Base-by-base conservation (phyloP, 1,140 invertebrate genomes). In the Latrodectus geometricus region DNA sequence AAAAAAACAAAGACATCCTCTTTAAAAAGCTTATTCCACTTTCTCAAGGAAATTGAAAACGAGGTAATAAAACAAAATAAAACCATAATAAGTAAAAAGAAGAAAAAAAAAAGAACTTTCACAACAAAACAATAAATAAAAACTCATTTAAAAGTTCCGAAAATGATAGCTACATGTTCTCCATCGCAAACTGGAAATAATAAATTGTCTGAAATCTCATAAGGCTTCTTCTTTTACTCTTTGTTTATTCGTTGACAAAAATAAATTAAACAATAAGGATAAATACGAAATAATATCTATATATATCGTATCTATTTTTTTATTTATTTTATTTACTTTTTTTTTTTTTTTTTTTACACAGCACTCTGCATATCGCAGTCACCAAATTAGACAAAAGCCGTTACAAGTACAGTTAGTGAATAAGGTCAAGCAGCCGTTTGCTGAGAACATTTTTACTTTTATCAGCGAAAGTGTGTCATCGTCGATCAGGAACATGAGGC, bases 381-480 rank as follows among this genome's bases (percentile, higher is more conserved):
- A 73, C 48, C 23, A 73, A 61, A 73, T 73, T 54, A 82, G 69
- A 14, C 52, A 52, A 82, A 80, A 82, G 69, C 69, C 61, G 11
- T n/a, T 20, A 68, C 35, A n/a, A 20, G 52, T n/a, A 69, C 69
- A 15, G 12, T 21, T 35, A 35, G 79, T 61, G 54, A 82, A 82
- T 82, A 82, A 48, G 79, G 79, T 82, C 79, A 82, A 35, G 69
- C 12, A 61, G 52, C 21, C 52, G 56, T 82, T 72, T 23, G 35
- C 68, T 65, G 35, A 78, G 21, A 49, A 48, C 49, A 48, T 72
- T 81, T 52, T 82, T 82, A 54, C 54, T 82, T 12, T 65, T 52
- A 48, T 8, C 23, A 35, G 79, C 48, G 79, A 82, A 82, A 82
- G 79, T 82, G 70, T 82, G 79, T 82, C 79, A 82, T 82, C 79